Conservation (phyloP, 2,888 invertebrate genomes). For the Ceriagrion tenellum region DNA sequence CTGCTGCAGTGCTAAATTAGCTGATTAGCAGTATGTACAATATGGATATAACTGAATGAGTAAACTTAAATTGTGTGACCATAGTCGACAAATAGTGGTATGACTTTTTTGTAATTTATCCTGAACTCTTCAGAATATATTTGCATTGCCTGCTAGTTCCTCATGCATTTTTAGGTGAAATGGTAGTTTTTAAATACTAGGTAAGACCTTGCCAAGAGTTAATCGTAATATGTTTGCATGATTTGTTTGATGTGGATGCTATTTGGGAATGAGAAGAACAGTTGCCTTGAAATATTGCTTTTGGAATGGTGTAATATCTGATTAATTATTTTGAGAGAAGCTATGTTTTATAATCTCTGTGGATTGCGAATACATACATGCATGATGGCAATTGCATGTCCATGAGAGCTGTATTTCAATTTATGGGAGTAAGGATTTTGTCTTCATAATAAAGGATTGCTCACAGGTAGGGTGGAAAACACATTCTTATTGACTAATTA, state of each 20-base stretch:
- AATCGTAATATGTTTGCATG: not conserved
- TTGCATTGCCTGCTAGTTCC: not conserved
- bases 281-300: not conserved
- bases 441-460: conserved; percentile 27
- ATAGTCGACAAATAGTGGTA: not conserved
- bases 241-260: not conserved
- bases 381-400: conserved; percentile 34
- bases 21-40: not conserved
- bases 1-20: too few relatives aligned
- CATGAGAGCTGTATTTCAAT: not conserved
- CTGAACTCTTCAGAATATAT: not conserved
- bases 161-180: not conserved
- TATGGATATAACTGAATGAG: not conserved
- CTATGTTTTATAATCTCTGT: not conserved
- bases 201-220: not conserved
- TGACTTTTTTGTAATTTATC: not conserved
- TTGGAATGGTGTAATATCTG: not conserved
- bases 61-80: not conserved
- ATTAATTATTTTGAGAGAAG: not conserved
- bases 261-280: not conserved
- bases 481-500: not conserved
- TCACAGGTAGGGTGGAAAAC: conserved; percentile 40
- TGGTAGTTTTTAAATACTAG: not conserved
- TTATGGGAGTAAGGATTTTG: not conserved
- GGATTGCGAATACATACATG: not conserved